These are phyloP conservation scores for Pogoniulus pusillus DNA, from an alignment of 2,797 vertebrate genomes.

Conservation along the genomic window DNA sequence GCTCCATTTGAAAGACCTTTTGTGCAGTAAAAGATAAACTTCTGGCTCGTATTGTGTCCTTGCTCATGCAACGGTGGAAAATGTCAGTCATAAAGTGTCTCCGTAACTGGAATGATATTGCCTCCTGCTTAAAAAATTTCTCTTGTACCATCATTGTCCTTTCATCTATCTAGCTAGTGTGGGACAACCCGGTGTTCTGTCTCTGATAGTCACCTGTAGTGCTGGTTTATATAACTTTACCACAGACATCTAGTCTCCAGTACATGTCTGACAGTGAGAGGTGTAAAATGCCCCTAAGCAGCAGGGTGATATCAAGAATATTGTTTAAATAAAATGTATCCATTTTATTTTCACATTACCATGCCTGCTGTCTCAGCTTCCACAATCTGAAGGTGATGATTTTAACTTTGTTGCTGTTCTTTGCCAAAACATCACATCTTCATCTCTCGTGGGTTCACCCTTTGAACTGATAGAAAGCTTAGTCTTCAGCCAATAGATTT, in stretches of 20 bases:
- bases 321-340: neutral
- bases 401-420: neutral
- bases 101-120: neutral
- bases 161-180: neutral
- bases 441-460: neutral
- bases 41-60: neutral
- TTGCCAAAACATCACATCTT: neutral
- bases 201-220: neutral
- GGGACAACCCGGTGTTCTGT: neutral
- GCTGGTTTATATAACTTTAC: neutral
- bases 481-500: neutral
- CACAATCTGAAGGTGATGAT: neutral
- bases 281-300: neutral
- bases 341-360: neutral
- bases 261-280: neutral
- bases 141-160: neutral
- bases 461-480: neutral
- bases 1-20: slow-evolving; percentile 12
- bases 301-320: neutral
- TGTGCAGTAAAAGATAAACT: slow-evolving; percentile 3
- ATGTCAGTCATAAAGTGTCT: neutral
- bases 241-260: neutral
- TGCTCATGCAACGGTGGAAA: neutral
- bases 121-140: neutral
- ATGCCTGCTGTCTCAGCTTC: neutral